These are phyloP conservation scores for Microcebus jonahi DNA, from an alignment of 2,113 vertebrate genomes.

Conservation along the genomic window DNA sequence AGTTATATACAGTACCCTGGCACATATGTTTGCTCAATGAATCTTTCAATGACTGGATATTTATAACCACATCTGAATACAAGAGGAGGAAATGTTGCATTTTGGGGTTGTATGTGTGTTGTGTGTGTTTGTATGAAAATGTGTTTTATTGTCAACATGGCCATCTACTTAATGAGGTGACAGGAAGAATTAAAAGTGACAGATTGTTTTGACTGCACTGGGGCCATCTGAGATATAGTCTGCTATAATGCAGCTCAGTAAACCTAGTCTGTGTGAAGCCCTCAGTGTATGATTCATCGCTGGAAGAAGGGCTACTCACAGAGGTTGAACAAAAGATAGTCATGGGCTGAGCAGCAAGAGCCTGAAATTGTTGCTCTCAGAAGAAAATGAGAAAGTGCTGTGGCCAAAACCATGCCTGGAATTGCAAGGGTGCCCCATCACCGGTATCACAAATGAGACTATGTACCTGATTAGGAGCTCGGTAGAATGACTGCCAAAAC, in stretches of 20 bases:
- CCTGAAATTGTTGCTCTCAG: background rate
- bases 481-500: rapidly evolving
- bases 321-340: slow-evolving; percentile 50
- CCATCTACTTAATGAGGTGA: slow-evolving; percentile 84
- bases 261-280: slow-evolving; percentile 79
- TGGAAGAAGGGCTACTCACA: slow-evolving; percentile 51
- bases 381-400: background rate
- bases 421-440: background rate
- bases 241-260: slow-evolving; percentile 81
- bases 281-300: slow-evolving; percentile 74
- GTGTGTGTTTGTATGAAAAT: slow-evolving; percentile 41
- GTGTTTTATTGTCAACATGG: slow-evolving; percentile 74
- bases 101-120: slow-evolving; percentile 32
- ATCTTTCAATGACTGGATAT: slow-evolving; percentile 81
- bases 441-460: background rate
- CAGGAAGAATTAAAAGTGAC: slow-evolving; percentile 89
- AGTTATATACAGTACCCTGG: slow-evolving; percentile 76
- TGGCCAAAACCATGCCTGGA: background rate
- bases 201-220: slow-evolving; percentile 81
- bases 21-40: slow-evolving; percentile 84
- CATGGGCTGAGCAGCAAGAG: background rate
- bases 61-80: slow-evolving; percentile 74
- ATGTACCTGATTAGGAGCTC: background rate
- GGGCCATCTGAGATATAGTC: slow-evolving; percentile 80
- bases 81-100: slow-evolving; percentile 60